Percentiles rank a stretch among this genome's conserved stretches.
Conservation (phyloP, 2,113 vertebrate species). For the Odobenus rosmarus region DNA sequence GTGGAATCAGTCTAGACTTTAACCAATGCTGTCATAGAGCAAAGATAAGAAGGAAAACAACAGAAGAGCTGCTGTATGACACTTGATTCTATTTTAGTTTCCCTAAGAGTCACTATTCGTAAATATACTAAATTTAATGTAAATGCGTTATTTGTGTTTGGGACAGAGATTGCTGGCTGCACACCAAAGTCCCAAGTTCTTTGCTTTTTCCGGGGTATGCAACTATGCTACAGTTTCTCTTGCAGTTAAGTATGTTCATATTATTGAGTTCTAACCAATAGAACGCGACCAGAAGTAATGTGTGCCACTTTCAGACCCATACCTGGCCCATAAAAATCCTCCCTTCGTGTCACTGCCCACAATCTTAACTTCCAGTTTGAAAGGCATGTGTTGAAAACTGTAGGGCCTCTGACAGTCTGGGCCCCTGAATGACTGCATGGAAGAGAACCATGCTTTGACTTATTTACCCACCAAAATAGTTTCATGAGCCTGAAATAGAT, state of each 20-base stretch:
- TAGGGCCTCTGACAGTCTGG: background rate
- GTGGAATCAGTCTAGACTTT: background rate
- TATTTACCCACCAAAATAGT: background rate
- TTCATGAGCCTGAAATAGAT: background rate
- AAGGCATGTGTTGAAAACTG: background rate
- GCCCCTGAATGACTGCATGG: background rate
- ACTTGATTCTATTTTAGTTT: background rate
- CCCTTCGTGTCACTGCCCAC: background rate
- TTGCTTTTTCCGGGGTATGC: background rate
- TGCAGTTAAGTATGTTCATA: background rate
- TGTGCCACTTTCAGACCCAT: background rate
- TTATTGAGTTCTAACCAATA: background rate
- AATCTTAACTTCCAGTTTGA: background rate
- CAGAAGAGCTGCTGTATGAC: background rate
- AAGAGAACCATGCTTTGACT: background rate
- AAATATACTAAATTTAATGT: slow-evolving; percentile 14
- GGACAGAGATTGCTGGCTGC: background rate
- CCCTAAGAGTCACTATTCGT: background rate
- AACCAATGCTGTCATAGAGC: background rate
- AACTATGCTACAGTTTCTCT: background rate
- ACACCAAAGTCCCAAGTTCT: background rate
- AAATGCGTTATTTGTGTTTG: background rate
- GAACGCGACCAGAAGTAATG: background rate
- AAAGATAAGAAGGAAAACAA: background rate
- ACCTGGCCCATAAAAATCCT: background rate